Conservation (phyloP, 1,140 invertebrate species). For the Drosophila melanogaster region Release_6_plus_ISO1_MT NC_004354.4:4727501-4728000, state of each 20-base stretch:
- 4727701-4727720: constrained; percentile 91
- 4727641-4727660: constrained; percentile 84
- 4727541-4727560: constrained; percentile 74
- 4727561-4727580: constrained; percentile 41
- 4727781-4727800: constrained; percentile 89
- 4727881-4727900: constrained; percentile 86
- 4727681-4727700: constrained; percentile 90
- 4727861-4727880: constrained; percentile 90
- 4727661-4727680: constrained; percentile 90
- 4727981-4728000: constrained; percentile 38
- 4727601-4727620: too few relatives aligned
- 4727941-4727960: constrained; percentile 65
- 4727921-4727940: constrained; percentile 75
- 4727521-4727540: constrained; percentile 86
- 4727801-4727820: constrained; percentile 90
- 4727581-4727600: too few relatives aligned
- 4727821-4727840: constrained; percentile 91
- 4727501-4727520: constrained; percentile 86
- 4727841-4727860: constrained; percentile 91
- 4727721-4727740: constrained; percentile 86
- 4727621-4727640: constrained; percentile 63
- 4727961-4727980: constrained; percentile 55
- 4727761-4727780: constrained; percentile 63
- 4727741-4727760: constrained; percentile 52
- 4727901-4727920: constrained; percentile 64